Evolutionary conservation across 1,140 invertebrate species (phyloP), one percentile per base, ranked within the genome.

Genomic region (Tetramorium simillimum): DNA sequence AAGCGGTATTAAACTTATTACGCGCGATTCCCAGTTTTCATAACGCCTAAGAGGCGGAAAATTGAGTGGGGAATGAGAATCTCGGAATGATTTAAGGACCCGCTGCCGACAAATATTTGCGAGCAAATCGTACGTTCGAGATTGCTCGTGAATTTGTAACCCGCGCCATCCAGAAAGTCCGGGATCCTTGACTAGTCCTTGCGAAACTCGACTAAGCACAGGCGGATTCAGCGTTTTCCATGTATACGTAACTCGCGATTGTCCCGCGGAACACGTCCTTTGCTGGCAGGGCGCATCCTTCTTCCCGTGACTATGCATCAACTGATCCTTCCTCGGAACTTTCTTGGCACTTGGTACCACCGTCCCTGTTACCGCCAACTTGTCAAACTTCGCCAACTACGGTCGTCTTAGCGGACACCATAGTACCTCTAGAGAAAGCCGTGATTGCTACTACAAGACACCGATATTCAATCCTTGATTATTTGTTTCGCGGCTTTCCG

Each of bases 311-410:
- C 86, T 85, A 88, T 91, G 86, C 89, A 91, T 91, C 89, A 91
- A 90, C 89, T 76, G 86, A 91, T 90, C 89, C 89, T 78, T 67
- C 89, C 86, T 37, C 43, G 51, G n/a, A 90, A 90, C 89, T 90
- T 90, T 90, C 89, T 84, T 91, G 89, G 89, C 89, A 88, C 86
- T 88, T 91, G 86, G 56, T 84, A 82, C 86, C 80, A 49, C 58
- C 89, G 89, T 86, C 84, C 75, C 86, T 88, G 76, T 88, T 90
- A 86, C 89, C 88, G 81, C 76, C 82, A 90, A 91, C 89, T 91
- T 91, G 89, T 91, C 89, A 91, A 91, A 91, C 81, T 91, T 86
- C 63, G 40, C 75, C 81, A 88, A 90, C 89, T 88, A 88, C 51
- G 86, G 73, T 73, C 85, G 65, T 78, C 89, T 85, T 58, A 70